Conservation (phyloP, 2,888 invertebrate genomes). For the Tetrapedia diversipes region DNA sequence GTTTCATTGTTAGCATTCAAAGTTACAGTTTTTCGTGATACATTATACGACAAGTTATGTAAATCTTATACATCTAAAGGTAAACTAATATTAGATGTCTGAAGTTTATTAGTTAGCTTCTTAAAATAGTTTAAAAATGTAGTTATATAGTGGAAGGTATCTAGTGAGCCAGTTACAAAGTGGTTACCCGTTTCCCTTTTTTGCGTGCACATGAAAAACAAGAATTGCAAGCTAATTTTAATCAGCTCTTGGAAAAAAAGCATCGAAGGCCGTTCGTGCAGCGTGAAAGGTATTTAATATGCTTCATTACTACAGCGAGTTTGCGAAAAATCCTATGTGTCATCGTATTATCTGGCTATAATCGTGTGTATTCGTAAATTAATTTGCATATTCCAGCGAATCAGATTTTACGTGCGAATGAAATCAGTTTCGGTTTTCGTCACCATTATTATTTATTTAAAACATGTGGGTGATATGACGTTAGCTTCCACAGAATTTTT, state of each 20-base stretch:
- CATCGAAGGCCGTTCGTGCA: slow-evolving; percentile 24
- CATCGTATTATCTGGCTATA: slow-evolving; percentile 23
- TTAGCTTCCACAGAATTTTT: not conserved
- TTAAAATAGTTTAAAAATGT: too few species aligned
- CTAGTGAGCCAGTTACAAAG: too few species aligned
- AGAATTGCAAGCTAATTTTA: slow-evolving; percentile 1
- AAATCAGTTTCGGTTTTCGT: not conserved
- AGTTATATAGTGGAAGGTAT: too few species aligned
- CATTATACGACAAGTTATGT: not conserved
- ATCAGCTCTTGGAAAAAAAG: slow-evolving; percentile 6
- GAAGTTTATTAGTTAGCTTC: too few species aligned
- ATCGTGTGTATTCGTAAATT: slow-evolving; percentile 16
- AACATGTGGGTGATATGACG: not conserved
- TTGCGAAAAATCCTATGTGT: slow-evolving; percentile 61
- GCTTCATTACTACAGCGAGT: slow-evolving; percentile 13
- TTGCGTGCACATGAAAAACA: not conserved
- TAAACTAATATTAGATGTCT: not conserved
- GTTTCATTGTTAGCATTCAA: not conserved
- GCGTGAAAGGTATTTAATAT: slow-evolving; percentile 32
- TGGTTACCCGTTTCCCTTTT: not conserved
- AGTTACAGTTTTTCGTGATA: not conserved
- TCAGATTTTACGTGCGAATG: not conserved
- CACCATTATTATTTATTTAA: not conserved
- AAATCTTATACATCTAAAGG: not conserved
- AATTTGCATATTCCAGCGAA: slow-evolving; percentile 13